These are phyloP conservation scores for Sigmodon hispidus DNA, from an alignment of 2,113 vertebrate genomes.

Conservation along the genomic window DNA sequence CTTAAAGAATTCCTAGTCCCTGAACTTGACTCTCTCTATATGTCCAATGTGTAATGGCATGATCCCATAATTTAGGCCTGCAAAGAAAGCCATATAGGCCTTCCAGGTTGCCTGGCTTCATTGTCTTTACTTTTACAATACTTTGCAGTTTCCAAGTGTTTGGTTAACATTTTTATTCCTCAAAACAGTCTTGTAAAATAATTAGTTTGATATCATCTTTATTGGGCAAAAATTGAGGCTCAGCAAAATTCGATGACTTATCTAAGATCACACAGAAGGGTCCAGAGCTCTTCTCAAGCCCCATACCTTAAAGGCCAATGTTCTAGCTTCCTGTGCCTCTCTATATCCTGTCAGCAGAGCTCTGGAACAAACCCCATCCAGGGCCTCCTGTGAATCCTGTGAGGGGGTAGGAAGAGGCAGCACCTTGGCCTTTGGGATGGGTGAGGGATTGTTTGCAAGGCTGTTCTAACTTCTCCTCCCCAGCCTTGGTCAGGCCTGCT, in stretches of 20 bases:
- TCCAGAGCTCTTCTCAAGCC: slow-evolving; percentile 33
- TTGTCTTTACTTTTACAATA: slow-evolving; percentile 56
- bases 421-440: slow-evolving; percentile 50
- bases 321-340: slow-evolving; percentile 53
- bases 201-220: slow-evolving; percentile 46
- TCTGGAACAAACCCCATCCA: slow-evolving; percentile 41
- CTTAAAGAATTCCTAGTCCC: slow-evolving; percentile 21
- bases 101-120: background rate
- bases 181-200: slow-evolving; percentile 26
- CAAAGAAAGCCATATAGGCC: slow-evolving; percentile 55
- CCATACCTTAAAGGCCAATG: slow-evolving; percentile 47
- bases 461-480: slow-evolving; percentile 59
- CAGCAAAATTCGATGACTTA: slow-evolving; percentile 46
- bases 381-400: slow-evolving; percentile 40
- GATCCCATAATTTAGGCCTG: slow-evolving; percentile 52
- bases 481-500: slow-evolving; percentile 58
- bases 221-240: slow-evolving; percentile 53
- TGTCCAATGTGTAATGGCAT: slow-evolving; percentile 46
- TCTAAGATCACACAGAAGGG: slow-evolving; percentile 14
- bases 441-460: slow-evolving; percentile 74
- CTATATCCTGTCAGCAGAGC: slow-evolving; percentile 35
- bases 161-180: slow-evolving; percentile 51
- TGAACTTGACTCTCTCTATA: slow-evolving; percentile 47
- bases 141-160: slow-evolving; percentile 53
- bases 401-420: slow-evolving; percentile 53